These are phyloP conservation scores for Panthera leo DNA, from an alignment of 2,113 vertebrate genomes.

Conservation along the genomic window DNA sequence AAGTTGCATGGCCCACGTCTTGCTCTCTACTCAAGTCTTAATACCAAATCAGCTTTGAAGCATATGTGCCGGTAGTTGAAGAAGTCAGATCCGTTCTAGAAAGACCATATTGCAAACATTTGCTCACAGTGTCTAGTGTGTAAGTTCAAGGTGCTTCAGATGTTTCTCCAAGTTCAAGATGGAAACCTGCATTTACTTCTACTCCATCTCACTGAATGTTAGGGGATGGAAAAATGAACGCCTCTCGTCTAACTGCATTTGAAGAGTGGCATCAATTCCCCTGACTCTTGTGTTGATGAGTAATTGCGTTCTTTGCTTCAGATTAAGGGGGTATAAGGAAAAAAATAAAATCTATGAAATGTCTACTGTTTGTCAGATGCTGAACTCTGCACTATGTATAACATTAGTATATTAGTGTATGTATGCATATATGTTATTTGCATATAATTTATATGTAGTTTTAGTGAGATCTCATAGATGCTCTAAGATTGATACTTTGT, in stretches of 20 bases:
- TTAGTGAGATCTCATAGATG: background rate
- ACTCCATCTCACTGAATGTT: background rate
- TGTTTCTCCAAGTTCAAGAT: background rate
- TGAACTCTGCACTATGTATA: background rate
- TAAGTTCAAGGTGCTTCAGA: background rate
- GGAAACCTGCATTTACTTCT: background rate
- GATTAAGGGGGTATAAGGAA: background rate
- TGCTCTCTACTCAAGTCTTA: background rate
- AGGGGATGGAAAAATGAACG: background rate
- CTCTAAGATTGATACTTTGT: background rate
- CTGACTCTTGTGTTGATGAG: background rate
- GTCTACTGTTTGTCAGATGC: background rate
- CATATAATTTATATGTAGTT: background rate
- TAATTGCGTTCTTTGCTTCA: background rate
- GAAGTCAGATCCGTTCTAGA: background rate
- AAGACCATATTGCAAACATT: background rate
- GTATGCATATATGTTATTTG: background rate
- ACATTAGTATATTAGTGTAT: background rate
- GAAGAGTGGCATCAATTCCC: background rate
- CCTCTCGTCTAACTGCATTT: background rate
- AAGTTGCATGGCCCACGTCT: background rate
- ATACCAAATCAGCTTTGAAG: background rate
- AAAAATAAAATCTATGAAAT: background rate
- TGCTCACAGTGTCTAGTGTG: background rate
- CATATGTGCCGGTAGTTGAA: background rate